phyloP scores from a whole-genome alignment of 1,140 invertebrate genomes.

The Delia radicum region DNA sequence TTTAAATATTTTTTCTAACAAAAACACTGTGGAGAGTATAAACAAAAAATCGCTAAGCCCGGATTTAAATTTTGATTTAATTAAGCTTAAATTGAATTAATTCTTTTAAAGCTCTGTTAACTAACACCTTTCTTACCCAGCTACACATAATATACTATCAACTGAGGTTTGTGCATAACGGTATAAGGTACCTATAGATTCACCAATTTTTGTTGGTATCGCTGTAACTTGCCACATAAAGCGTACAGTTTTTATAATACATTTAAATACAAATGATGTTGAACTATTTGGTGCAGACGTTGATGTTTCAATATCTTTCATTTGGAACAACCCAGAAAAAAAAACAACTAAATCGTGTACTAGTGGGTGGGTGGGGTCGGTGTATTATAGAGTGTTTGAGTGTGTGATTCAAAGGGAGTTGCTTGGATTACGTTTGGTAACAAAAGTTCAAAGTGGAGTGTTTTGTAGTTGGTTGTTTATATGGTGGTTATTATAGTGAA shows the following conservation, averaged over 20 bases:
- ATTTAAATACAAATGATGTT: conserved; percentile 51
- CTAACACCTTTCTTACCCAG: conserved; percentile 43
- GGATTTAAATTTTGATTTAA: too few relatives aligned
- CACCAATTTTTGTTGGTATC: conserved; percentile 52
- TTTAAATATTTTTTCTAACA: too few relatives aligned
- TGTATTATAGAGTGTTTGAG: neutral
- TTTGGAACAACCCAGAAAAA: too few relatives aligned
- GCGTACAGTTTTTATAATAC: conserved; percentile 48
- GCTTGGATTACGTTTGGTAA: neutral
- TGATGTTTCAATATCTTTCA: conserved; percentile 24
- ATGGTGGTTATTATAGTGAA: neutral
- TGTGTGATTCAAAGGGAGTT: neutral
- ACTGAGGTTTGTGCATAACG: conserved; percentile 53
- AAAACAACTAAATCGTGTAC: neutral
- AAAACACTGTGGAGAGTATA: too few relatives aligned
- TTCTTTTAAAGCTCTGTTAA: too few relatives aligned
- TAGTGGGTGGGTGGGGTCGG: neutral
- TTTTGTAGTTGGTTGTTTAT: neutral
- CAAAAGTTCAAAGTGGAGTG: neutral
- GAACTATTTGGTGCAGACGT: conserved; percentile 7
- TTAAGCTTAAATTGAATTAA: too few relatives aligned
- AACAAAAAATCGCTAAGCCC: too few relatives aligned
- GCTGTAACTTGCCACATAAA: conserved; percentile 56
- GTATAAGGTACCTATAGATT: conserved; percentile 50
- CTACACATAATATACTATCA: conserved; percentile 52